Evolutionary conservation across 2,888 invertebrate genomes (phyloP).

Genomic region (Hirudinaria manillensis): DNA sequence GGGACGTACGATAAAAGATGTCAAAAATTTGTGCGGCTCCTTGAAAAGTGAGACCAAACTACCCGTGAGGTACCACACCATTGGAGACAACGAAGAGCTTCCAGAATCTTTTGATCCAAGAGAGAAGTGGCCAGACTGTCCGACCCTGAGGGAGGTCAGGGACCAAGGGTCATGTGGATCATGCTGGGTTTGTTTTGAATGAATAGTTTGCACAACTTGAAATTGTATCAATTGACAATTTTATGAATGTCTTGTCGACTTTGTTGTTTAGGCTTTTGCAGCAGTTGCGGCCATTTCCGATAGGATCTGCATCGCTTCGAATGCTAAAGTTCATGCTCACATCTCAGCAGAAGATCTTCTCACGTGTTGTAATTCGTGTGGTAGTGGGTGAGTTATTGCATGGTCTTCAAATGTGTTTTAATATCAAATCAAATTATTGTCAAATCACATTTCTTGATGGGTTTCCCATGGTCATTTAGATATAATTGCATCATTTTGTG

Average conservation of each 20-base stretch:
- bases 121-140: conserved; percentile 75
- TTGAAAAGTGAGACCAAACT: conserved; percentile 32
- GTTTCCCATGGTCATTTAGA: too few species aligned
- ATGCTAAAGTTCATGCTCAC: conserved; percentile 64
- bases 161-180: conserved; percentile 71
- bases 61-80: conserved; percentile 33
- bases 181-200: conserved; percentile 70
- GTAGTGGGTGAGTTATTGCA: conserved; percentile 56
- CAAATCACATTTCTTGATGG: too few species aligned
- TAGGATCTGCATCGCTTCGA: conserved; percentile 74
- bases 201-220: too few species aligned
- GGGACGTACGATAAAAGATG: conserved; percentile 60
- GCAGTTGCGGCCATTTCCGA: conserved; percentile 88
- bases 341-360: conserved; percentile 79
- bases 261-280: conserved; percentile 66
- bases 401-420: too few species aligned
- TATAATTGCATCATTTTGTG: too few species aligned
- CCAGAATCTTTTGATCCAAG: conserved; percentile 77
- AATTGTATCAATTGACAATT: too few species aligned
- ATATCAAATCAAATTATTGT: too few species aligned
- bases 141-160: conserved; percentile 62
- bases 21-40: conserved; percentile 60
- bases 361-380: conserved; percentile 73
- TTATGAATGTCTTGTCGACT: neutral
- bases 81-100: conserved; percentile 50